Conservation (phyloP, 2,888 invertebrate genomes). For the Gandaritis pyraliata region DNA sequence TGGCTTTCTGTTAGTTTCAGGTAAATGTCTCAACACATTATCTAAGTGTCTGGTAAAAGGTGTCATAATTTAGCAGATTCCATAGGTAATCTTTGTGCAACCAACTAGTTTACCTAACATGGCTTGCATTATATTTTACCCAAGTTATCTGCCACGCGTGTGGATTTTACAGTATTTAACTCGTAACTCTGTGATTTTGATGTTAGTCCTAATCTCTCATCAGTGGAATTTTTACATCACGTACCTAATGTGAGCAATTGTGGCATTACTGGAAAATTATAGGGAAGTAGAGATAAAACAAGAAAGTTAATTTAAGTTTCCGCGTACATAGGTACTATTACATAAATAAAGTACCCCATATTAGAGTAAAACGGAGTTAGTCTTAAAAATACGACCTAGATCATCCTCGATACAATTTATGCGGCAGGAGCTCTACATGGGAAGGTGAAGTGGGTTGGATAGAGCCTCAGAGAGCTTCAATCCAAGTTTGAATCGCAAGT, state of each 20-base stretch:
- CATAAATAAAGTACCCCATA: no score
- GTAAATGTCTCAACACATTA: no score
- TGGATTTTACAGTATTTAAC: slow-evolving; percentile 3
- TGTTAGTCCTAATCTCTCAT: slow-evolving; percentile 14
- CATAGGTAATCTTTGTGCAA: no score
- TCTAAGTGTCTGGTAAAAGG: no score
- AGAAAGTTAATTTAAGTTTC: not conserved
- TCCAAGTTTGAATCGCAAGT: slow-evolving; percentile 32
- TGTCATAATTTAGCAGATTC: no score
- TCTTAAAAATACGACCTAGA: no score
- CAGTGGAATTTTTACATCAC: slow-evolving; percentile 10
- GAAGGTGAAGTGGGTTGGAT: slow-evolving; percentile 11
- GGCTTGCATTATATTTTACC: slow-evolving; percentile 1
- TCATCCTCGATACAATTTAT: slow-evolving; percentile 17
- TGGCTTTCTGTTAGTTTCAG: no score
- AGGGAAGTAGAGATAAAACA: slow-evolving; percentile 15
- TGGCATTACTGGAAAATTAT: slow-evolving; percentile 15
- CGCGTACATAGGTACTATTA: not conserved
- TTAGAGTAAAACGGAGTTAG: no score
- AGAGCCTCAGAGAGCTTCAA: slow-evolving; percentile 28
- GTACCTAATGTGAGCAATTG: slow-evolving; percentile 2
- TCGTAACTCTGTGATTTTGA: slow-evolving; percentile 10
- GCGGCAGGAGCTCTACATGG: slow-evolving; percentile 9
- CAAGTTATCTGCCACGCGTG: slow-evolving; percentile 5
- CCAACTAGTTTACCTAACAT: not conserved